These are phyloP conservation scores for Microctonus brassicae DNA, from an alignment of 2,888 invertebrate genomes.

Conservation along the genomic window DNA sequence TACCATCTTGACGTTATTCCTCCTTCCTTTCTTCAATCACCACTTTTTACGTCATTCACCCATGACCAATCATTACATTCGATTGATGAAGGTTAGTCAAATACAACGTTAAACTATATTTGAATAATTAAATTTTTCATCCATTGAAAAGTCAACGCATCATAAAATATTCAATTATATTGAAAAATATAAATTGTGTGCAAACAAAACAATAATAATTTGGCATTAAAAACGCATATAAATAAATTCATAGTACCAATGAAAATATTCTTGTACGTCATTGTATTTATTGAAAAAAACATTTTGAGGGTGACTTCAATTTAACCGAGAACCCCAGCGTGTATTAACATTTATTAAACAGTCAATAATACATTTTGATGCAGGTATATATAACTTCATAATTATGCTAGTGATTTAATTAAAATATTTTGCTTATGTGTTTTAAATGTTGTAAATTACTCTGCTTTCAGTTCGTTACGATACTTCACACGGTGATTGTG, in stretches of 20 bases:
- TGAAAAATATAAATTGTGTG: neutral
- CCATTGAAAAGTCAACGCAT: neutral
- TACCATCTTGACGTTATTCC: slow-evolving; percentile 17
- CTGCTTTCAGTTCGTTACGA: slow-evolving; percentile 54
- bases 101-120: neutral
- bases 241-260: neutral
- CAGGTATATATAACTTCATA: slow-evolving; percentile 23
- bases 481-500: slow-evolving; percentile 55
- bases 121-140: neutral
- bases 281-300: neutral
- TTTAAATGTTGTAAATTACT: slow-evolving; percentile 38
- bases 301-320: neutral
- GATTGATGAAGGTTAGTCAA: neutral
- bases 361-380: slow-evolving; percentile 6
- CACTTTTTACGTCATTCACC: slow-evolving; percentile 8
- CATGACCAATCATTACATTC: neutral
- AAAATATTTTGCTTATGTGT: slow-evolving; percentile 49
- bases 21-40: neutral
- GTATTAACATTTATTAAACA: slow-evolving; percentile 13
- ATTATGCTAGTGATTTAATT: slow-evolving; percentile 34
- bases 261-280: neutral
- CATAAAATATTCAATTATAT: neutral
- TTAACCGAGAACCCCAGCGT: neutral
- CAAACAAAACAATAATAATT: neutral
- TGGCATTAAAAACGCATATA: neutral